Conservation (phyloP, 1,140 invertebrate genomes). For the Sycophaga agraensis region DNA sequence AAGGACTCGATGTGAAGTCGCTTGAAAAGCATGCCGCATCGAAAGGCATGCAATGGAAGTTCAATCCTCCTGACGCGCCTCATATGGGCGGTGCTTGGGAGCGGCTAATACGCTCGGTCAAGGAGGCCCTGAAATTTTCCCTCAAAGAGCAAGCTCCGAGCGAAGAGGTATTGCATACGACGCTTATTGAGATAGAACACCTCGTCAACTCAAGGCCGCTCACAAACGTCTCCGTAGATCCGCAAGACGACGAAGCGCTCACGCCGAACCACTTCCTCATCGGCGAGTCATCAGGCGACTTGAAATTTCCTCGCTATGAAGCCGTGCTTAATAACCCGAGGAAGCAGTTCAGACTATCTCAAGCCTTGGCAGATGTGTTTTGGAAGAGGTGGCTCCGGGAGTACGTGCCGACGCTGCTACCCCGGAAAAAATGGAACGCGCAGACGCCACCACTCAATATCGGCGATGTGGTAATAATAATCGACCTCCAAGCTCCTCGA, state of each 20-base stretch:
- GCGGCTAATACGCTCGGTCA: not conserved
- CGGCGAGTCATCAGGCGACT: constrained; percentile 15
- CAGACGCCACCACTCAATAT: not conserved
- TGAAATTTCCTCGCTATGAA: not conserved
- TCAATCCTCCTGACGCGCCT: not conserved
- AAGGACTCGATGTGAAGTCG: not conserved
- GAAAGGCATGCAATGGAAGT: not conserved
- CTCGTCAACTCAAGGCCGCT: constrained; percentile 1
- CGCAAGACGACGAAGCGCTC: constrained; percentile 24
- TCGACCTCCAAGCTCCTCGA: not conserved
- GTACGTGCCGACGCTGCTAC: constrained; percentile 9
- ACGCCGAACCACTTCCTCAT: constrained; percentile 43
- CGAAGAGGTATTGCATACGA: constrained; percentile 1
- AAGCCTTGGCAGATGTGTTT: constrained; percentile 4
- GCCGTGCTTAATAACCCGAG: not conserved
- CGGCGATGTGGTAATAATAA: not conserved
- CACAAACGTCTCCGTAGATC: constrained; percentile 25
- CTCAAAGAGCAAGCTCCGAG: not conserved
- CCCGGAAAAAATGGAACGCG: constrained; percentile 2
- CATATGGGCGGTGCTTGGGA: too few species aligned
- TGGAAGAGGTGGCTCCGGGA: constrained; percentile 12
- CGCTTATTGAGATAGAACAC: not conserved
- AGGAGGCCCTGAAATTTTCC: not conserved
- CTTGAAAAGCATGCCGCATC: not conserved
- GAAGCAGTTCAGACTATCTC: not conserved